These are phyloP conservation scores for Caenorhabditis inopinata DNA, from an alignment of 1,140 invertebrate species.

Conservation along the genomic window DNA sequence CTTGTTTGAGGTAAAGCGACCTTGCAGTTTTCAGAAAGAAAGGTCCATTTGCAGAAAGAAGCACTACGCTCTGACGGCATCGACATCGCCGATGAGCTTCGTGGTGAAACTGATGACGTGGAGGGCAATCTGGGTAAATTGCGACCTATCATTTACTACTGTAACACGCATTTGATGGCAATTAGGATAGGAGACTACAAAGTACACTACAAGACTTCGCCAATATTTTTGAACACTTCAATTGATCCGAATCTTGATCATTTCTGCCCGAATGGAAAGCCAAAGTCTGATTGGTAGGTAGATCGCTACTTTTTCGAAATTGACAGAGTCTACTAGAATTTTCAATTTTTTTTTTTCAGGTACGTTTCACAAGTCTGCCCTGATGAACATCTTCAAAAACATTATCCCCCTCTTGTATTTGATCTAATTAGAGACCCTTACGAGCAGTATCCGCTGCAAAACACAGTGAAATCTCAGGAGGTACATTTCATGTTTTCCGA, in stretches of 20 bases:
- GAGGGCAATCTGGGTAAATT: constrained; percentile 41
- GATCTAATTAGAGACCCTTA: constrained; percentile 58
- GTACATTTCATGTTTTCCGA: not conserved
- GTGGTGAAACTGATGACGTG: constrained; percentile 44
- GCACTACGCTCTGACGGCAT: constrained; percentile 51
- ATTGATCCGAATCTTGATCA: constrained; percentile 58
- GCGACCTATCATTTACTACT: constrained; percentile 65
- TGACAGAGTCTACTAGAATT: not conserved
- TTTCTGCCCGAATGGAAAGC: constrained; percentile 60
- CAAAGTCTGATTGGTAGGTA: constrained; percentile 58
- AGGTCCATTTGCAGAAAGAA: not conserved
- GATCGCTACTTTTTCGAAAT: not conserved
- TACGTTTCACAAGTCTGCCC: constrained; percentile 65
- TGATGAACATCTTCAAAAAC: constrained; percentile 55
- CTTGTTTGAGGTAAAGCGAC: not conserved
- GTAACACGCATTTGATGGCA: constrained; percentile 64
- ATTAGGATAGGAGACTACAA: constrained; percentile 62
- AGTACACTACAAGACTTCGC: constrained; percentile 64
- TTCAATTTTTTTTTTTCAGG: constrained; percentile 47
- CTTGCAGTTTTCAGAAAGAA: not conserved
- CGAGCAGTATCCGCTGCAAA: constrained; percentile 56
- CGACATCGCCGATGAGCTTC: constrained; percentile 53
- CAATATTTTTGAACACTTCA: constrained; percentile 62
- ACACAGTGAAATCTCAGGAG: constrained; percentile 1
- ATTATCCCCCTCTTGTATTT: constrained; percentile 62